Evolutionary conservation across 2,797 vertebrate species (phyloP).

Genomic region (Sebastes taczanowskii): DNA sequence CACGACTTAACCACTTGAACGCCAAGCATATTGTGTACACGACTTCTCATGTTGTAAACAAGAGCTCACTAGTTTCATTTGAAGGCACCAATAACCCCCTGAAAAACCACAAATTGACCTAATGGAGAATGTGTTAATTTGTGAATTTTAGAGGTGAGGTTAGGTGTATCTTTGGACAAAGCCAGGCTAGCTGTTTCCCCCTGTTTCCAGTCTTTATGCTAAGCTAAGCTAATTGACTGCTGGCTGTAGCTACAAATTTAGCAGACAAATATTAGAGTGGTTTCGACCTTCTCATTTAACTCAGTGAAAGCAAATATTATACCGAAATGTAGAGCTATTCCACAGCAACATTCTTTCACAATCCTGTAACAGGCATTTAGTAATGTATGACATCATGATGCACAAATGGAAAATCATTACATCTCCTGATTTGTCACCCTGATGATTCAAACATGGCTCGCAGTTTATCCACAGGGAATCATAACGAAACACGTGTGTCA

Average conservation of each 20-base stretch:
- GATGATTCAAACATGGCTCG: slow-evolving; percentile 12
- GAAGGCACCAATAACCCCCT: background rate
- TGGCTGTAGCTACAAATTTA: background rate
- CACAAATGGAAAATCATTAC: slow-evolving; percentile 7
- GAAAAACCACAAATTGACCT: background rate
- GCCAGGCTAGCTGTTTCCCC: background rate
- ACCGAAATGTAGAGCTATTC: background rate
- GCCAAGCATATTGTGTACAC: no score
- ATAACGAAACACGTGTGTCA: background rate
- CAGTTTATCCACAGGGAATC: slow-evolving; percentile 7
- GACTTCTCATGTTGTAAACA: fast-evolving
- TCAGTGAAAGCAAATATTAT: background rate
- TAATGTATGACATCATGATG: background rate
- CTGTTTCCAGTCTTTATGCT: background rate
- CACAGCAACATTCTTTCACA: background rate
- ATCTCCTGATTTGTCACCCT: background rate
- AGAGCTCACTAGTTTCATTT: no score
- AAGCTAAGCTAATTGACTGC: background rate
- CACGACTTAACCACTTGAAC: no score
- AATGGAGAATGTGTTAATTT: background rate
- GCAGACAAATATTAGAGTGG: background rate
- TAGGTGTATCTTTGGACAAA: background rate
- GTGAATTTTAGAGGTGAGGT: background rate
- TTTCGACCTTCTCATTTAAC: background rate
- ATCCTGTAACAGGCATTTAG: background rate